Evolutionary conservation across 2,113 vertebrate species (phyloP), one percentile per base, ranked within the genome.

Genomic region (Elephas maximus): DNA sequence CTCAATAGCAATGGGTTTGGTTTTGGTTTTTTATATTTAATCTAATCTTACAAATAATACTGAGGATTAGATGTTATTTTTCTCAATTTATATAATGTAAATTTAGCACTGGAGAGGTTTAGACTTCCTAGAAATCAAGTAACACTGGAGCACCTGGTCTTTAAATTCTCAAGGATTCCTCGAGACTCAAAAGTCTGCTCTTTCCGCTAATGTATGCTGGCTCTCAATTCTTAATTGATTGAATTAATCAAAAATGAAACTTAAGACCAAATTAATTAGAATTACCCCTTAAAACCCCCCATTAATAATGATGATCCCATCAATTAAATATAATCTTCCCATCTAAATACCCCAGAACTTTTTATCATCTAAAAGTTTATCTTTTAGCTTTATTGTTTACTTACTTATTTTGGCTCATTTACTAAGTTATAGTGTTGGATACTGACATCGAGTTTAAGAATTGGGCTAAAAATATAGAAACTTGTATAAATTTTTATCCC

Each of bases 221-320:
- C 23, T 87, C 41, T 95, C 45, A 78, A 28, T 87, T 73, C 24
- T 77, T 96, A 87, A 88, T 69, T 92, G 37, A 83, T 60, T 93
- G 67, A 93, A 80, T 62, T 96, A 88, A 82, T 92, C 24, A 95
- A 78, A 57, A 89, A 63, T 83, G 77, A 92, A 41, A 91, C 62
- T 90, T 84, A 83, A 80, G 45, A 62, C 3, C 11, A 74, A 87
- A 91, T 93, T 83, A 67, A 69, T 80, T 87, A 94, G 48, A 69
- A 94, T 33, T 69, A 74, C 26, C n/a, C 24, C 9, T 95, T 91
- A 53, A 91, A 91, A 87, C 21, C 7, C 5, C 71, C 81, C 8
- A 28, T 79, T 90, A 90, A 74, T 44, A 86, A 83, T 63, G 3
- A 3, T 80, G 30, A 79, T 63, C 8, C 17, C 6, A 63, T 8